These are phyloP conservation scores for Otus sunia DNA, from an alignment of 2,113 vertebrate genomes.

Conservation along the genomic window DNA sequence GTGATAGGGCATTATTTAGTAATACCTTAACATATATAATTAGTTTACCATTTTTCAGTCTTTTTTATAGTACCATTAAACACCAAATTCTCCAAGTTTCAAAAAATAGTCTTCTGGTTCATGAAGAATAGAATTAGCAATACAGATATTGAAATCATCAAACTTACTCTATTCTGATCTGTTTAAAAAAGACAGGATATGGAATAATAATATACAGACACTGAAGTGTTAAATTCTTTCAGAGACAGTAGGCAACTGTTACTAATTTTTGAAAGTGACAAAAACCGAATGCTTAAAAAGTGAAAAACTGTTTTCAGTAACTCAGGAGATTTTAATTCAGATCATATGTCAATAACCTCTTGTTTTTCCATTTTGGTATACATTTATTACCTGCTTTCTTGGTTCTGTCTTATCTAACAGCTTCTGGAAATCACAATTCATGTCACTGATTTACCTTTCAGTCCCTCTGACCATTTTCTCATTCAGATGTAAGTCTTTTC, in stretches of 20 bases:
- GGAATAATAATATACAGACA: not conserved
- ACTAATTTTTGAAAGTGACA: not conserved
- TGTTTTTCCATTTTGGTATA: not conserved
- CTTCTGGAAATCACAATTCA: not conserved
- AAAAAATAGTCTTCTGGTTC: not conserved
- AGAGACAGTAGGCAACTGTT: not conserved
- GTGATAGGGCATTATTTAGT: not conserved
- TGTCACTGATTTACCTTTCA: not conserved
- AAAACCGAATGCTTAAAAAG: not conserved
- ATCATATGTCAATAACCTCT: not conserved
- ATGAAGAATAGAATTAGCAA: not conserved
- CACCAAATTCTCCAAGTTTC: not conserved
- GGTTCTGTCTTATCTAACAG: not conserved
- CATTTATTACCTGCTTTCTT: not conserved
- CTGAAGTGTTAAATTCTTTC: not conserved
- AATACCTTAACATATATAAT: not conserved
- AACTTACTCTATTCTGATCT: not conserved
- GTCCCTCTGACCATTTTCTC: not conserved
- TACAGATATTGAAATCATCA: not conserved
- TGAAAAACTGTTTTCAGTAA: not conserved
- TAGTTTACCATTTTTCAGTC: not conserved
- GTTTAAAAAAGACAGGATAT: not conserved
- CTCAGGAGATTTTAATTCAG: not conserved
- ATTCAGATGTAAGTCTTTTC: not conserved
- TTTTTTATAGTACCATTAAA: not conserved